Evolutionary conservation across 2,113 vertebrate species (phyloP).

Genomic region (Poecile atricapillus): DNA sequence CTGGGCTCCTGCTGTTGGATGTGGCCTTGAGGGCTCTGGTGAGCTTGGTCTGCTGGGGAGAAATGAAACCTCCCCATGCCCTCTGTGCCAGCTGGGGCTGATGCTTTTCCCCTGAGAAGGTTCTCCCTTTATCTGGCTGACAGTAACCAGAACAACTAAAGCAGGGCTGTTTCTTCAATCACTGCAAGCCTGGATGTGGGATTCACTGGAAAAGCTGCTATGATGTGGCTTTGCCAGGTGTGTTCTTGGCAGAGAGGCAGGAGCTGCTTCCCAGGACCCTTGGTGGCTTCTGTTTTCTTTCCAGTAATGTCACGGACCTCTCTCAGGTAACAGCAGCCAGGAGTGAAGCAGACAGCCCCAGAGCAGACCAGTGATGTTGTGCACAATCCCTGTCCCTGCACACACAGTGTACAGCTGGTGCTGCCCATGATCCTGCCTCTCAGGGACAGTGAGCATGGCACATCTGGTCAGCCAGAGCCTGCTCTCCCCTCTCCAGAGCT

Average conservation of each 20-base stretch:
- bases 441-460: fast-evolving
- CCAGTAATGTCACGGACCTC: fast-evolving
- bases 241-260: neutral
- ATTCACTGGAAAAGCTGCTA: neutral
- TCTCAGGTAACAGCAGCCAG: neutral
- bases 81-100: neutral
- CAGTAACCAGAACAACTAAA: neutral
- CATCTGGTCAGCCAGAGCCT: neutral
- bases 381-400: neutral
- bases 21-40: neutral
- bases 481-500: neutral
- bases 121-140: neutral
- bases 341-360: neutral
- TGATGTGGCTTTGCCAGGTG: neutral
- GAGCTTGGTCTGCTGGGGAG: neutral
- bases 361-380: neutral
- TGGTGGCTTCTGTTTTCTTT: neutral
- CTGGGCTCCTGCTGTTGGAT: neutral
- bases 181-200: neutral
- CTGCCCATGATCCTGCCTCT: neutral
- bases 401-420: neutral
- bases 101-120: neutral
- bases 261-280: neutral
- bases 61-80: neutral
- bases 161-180: neutral